Percentiles rank a stretch among this genome's conserved stretches.
These are phyloP conservation scores for Isurus oxyrinchus DNA, from an alignment of 2,113 vertebrate species.

Conservation along the genomic window DNA sequence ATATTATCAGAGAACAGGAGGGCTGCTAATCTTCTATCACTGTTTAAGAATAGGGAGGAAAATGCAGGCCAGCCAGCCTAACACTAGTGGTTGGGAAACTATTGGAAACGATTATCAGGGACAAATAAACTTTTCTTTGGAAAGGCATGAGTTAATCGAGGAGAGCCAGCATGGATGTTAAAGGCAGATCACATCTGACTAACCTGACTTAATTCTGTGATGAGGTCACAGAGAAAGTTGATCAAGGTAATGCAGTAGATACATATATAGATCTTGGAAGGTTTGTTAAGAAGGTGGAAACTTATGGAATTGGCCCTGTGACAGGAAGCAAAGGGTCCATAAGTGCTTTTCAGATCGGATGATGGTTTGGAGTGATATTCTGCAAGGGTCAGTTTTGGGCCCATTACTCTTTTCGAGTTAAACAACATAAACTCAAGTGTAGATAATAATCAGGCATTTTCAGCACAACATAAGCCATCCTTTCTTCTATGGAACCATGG, in stretches of 20 bases:
- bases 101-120: background rate
- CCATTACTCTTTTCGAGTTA: background rate
- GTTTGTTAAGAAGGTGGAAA: background rate
- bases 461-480: background rate
- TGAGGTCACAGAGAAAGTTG: background rate
- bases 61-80: background rate
- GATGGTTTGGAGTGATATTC: background rate
- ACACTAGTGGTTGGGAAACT: background rate
- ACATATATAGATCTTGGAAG: background rate
- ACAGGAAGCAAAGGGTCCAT: background rate
- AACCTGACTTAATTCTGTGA: background rate
- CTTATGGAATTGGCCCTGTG: background rate
- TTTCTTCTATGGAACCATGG: background rate
- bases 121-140: background rate
- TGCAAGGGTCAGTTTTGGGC: background rate
- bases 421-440: background rate
- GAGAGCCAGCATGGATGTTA: background rate
- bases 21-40: background rate
- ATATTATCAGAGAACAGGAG: background rate
- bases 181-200: background rate
- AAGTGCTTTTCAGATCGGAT: background rate
- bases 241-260: background rate
- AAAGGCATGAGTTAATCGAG: background rate
- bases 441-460: background rate
- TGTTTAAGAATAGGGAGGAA: background rate